Base-by-base conservation (phyloP, 2,888 invertebrate genomes). In the Coelinius sp. region DNA sequence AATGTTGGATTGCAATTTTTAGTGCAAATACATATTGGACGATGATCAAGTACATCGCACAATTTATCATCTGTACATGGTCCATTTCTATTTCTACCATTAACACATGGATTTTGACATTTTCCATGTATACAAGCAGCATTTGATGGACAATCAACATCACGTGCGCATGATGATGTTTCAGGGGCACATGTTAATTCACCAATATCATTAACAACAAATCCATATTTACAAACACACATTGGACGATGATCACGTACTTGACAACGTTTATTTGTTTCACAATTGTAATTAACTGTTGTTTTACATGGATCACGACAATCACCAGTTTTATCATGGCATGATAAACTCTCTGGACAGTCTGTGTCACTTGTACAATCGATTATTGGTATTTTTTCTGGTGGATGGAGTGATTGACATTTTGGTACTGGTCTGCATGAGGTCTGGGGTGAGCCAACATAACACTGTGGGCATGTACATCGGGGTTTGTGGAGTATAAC, bases 161-260 rank as follows among this genome's bases (percentile, higher is more conserved):
- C 93, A 81, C 92, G 91, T 68, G 91, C 90, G 88, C 97, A 97
- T 88, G 95, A 95, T 75, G 93, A 91, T 79, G 92, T 90, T 84
- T 94, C 95, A 14, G 94, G 94, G 56, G 95, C 94, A 86, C 97
- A 97, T 22, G 94, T 94, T 80, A 97, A 89, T 86, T 96, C 96
- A 67, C 96, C 96, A 81, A 91, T 91, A 84, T 96, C 96, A 86
- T 95, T 97, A 63, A 97, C 92, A 76, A 95, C 93, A 84, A 96
- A 96, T 71, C 96, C 95, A 83, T 94, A 93, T 84, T 95, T 94
- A 89, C 97, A 97, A 25, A 96, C 94, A 88, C 97, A 97, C 74
- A 94, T 92, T 0, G 96, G 94, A 82, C 91, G 90, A 87, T 97
- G 97, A 82, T 93, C 92, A 79, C 94, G 92, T 35, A 96, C 96